Conservation (phyloP, 2,888 invertebrate genomes). For the Gibbula magus region DNA sequence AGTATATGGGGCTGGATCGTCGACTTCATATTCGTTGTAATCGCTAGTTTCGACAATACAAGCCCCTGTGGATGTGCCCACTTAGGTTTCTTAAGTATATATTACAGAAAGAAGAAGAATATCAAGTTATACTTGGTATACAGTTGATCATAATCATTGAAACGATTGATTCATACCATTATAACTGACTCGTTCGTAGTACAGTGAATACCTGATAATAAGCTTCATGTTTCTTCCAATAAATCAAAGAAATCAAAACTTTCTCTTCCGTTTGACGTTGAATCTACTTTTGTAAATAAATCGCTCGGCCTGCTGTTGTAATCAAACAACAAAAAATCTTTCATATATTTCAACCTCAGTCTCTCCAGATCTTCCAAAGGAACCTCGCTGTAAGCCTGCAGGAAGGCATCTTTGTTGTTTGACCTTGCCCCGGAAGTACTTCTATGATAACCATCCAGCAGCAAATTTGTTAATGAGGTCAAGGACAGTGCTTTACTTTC, state of each 20-base stretch:
- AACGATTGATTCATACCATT: no score
- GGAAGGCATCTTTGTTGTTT: not conserved
- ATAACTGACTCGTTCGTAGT: no score
- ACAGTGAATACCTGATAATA: no score
- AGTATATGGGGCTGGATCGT: no score
- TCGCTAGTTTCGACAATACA: no score
- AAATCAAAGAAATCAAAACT: not conserved
- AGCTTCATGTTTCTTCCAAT: not conserved
- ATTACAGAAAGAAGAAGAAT: no score
- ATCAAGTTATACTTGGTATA: no score
- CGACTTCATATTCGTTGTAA: no score
- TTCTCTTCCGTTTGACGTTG: not conserved
- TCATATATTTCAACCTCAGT: not conserved
- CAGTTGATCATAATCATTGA: no score
- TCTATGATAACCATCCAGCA: not conserved
- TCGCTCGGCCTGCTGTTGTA: not conserved
- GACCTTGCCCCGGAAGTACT: not conserved
- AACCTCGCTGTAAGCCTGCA: not conserved
- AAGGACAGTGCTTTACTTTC: not conserved
- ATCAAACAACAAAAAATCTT: not conserved
- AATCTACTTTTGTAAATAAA: not conserved
- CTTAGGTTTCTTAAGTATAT: no score
- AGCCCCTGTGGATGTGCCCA: no score
- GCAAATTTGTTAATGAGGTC: not conserved
- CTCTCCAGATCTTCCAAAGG: not conserved